A percentile compares a stretch with the other conserved stretches of the same genome.
These are phyloP conservation scores for Alcedo quadribrachys DNA, from an alignment of 2,797 vertebrate genomes.

Conservation along the genomic window DNA sequence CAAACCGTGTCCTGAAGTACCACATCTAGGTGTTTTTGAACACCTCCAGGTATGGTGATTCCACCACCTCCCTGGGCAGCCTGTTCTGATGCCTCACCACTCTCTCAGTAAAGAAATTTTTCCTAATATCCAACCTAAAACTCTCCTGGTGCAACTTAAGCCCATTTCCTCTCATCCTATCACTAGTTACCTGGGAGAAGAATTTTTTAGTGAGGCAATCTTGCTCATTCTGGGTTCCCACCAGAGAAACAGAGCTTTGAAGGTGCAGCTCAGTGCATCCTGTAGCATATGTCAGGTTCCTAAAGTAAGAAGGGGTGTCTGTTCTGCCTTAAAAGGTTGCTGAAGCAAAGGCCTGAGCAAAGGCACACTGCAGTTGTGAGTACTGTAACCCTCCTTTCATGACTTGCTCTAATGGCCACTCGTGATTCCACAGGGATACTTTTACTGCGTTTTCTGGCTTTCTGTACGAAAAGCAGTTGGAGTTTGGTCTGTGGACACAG, in stretches of 20 bases:
- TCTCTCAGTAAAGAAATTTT: too few relatives aligned
- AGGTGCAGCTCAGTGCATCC: background rate
- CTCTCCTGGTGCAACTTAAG: too few relatives aligned
- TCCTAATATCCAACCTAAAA: too few relatives aligned
- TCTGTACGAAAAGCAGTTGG: background rate
- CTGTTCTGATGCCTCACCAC: too few relatives aligned
- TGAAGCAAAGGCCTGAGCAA: background rate
- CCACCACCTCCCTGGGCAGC: too few relatives aligned
- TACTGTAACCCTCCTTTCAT: background rate
- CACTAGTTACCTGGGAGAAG: background rate
- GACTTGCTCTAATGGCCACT: background rate
- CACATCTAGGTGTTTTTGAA: too few relatives aligned
- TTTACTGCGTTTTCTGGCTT: background rate
- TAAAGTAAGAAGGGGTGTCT: background rate
- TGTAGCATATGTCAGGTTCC: background rate
- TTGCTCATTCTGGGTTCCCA: background rate
- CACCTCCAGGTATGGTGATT: too few relatives aligned
- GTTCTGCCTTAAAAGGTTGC: background rate
- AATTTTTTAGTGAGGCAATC: background rate
- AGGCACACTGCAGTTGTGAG: background rate
- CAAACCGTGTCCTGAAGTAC: too few relatives aligned
- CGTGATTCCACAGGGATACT: background rate
- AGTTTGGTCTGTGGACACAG: background rate
- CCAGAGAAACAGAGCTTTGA: background rate
- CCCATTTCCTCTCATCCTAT: too few relatives aligned